Evolutionary conservation across 2,113 vertebrate species (phyloP).

Genomic region (Pantherophis guttatus): DNA sequence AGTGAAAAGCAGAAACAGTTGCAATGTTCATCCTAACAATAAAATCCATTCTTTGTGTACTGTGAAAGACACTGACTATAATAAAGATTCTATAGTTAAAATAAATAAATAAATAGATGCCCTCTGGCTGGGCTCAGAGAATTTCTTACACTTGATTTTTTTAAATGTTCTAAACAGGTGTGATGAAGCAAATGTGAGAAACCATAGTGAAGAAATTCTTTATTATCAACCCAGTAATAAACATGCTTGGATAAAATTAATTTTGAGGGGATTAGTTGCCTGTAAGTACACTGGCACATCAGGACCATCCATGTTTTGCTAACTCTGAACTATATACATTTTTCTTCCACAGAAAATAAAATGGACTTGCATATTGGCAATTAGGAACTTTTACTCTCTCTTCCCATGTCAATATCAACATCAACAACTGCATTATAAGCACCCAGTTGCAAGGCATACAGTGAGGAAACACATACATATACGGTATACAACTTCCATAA

Average conservation of each 20-base stretch:
- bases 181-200: neutral
- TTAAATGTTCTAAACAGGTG: neutral
- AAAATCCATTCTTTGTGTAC: neutral
- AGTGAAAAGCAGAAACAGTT: neutral
- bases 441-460: neutral
- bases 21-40: neutral
- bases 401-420: neutral
- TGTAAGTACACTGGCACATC: neutral
- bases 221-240: neutral
- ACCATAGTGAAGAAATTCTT: neutral
- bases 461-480: neutral
- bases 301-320: neutral
- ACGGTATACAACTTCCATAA: neutral
- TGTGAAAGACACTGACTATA: neutral
- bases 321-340: neutral
- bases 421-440: neutral
- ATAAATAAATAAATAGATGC: neutral
- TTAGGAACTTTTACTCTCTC: neutral
- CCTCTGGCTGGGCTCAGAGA: neutral
- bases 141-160: neutral
- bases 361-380: neutral
- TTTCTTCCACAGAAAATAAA: neutral
- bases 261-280: neutral
- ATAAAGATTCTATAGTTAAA: neutral
- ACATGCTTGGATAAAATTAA: neutral